These are phyloP conservation scores for Esox masquinongy DNA, from an alignment of 2,797 vertebrate species.

Conservation along the genomic window DNA sequence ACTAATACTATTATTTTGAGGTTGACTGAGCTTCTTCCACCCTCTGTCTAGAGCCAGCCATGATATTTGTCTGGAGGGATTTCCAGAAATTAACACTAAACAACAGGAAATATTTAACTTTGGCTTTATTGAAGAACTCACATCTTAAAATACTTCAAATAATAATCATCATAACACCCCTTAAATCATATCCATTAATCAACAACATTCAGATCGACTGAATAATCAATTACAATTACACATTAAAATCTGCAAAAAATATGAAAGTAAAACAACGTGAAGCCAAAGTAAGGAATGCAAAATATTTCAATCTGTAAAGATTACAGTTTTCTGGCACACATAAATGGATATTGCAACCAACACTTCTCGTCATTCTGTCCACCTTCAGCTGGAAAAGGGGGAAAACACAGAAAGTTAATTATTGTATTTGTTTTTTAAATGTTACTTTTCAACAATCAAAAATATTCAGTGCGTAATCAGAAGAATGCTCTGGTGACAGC, in stretches of 20 bases:
- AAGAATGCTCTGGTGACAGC: neutral
- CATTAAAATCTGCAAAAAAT: neutral
- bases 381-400: neutral
- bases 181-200: neutral
- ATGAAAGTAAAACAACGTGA: neutral
- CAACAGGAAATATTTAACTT: neutral
- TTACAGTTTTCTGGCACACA: neutral
- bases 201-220: neutral
- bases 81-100: neutral
- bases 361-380: neutral
- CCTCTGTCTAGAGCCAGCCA: neutral
- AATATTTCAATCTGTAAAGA: neutral
- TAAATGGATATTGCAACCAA: neutral
- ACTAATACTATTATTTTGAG: neutral
- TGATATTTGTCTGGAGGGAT: neutral
- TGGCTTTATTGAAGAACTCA: neutral
- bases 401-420: neutral
- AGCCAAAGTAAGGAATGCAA: neutral
- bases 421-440: neutral
- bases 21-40: neutral
- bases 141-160: neutral
- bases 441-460: neutral
- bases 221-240: neutral
- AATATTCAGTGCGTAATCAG: neutral
- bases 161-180: neutral